A percentile compares a stretch with the other conserved stretches of the same genome.
phyloP scores from a whole-genome alignment of 2,113 vertebrate genomes.

The Rhinolophus ferrumequinum region DNA sequence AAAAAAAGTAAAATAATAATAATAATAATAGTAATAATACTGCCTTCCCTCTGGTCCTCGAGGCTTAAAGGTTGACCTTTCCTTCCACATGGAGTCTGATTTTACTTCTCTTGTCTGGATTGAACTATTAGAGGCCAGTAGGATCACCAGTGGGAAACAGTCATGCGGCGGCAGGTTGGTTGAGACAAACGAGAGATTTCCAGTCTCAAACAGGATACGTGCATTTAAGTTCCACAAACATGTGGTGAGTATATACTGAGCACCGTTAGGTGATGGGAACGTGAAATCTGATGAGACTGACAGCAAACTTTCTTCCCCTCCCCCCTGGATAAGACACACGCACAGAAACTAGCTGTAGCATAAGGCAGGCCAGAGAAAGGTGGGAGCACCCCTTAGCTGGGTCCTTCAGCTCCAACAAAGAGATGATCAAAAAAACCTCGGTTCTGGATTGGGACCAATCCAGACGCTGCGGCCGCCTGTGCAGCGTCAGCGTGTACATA shows the following conservation, averaged over 20 bases:
- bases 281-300: background rate
- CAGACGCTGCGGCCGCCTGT: rapidly evolving
- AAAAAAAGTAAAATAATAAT: background rate
- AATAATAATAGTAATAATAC: background rate
- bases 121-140: background rate
- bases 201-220: background rate
- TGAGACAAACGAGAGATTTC: background rate
- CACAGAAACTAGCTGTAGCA: rapidly evolving
- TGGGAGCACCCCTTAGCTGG: rapidly evolving
- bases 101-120: background rate
- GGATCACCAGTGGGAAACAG: background rate
- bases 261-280: rapidly evolving
- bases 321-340: rapidly evolving
- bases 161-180: rapidly evolving
- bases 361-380: rapidly evolving
- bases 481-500: background rate
- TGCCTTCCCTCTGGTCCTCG: background rate
- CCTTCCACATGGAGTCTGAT: background rate
- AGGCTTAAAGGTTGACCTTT: background rate
- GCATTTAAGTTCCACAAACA: background rate
- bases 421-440: rapidly evolving
- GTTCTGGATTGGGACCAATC: background rate
- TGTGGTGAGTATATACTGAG: rapidly evolving
- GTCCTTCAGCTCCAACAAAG: background rate
- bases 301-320: background rate